Conservation (phyloP, 2,113 vertebrate genomes). For the Sorex araneus region DNA sequence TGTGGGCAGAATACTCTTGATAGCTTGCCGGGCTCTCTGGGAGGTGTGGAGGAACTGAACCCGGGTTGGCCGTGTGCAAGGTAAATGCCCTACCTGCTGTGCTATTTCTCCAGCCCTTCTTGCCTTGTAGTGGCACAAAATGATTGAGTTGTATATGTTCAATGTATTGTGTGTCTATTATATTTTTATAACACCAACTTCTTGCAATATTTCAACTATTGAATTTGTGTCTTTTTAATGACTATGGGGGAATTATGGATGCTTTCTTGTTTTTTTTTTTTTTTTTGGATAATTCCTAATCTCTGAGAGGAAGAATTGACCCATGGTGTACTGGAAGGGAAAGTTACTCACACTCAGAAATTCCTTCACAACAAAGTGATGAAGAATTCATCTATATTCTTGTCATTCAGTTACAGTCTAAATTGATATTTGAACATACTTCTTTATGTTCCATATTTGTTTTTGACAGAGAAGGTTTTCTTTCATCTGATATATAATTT, state of each 20-base stretch:
- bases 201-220: not conserved
- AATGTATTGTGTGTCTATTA: not conserved
- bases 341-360: not conserved
- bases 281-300: not conserved
- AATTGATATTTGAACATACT: slow-evolving; percentile 45
- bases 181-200: not conserved
- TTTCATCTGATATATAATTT: slow-evolving; percentile 43
- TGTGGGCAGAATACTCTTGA: too few relatives aligned
- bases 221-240: not conserved
- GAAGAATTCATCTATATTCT: not conserved
- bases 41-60: too few relatives aligned
- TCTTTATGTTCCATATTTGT: slow-evolving; percentile 13
- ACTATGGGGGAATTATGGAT: not conserved
- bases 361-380: not conserved
- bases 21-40: too few relatives aligned
- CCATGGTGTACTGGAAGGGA: not conserved
- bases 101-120: too few relatives aligned
- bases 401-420: slow-evolving; percentile 23
- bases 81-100: too few relatives aligned
- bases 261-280: not conserved
- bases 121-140: not conserved
- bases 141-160: not conserved
- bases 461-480: not conserved
- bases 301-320: not conserved
- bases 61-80: too few relatives aligned